A percentile compares a stretch with the other conserved stretches of the same genome.
phyloP scores from a whole-genome alignment of 2,888 invertebrate genomes.

The Chrysolina americana region DNA sequence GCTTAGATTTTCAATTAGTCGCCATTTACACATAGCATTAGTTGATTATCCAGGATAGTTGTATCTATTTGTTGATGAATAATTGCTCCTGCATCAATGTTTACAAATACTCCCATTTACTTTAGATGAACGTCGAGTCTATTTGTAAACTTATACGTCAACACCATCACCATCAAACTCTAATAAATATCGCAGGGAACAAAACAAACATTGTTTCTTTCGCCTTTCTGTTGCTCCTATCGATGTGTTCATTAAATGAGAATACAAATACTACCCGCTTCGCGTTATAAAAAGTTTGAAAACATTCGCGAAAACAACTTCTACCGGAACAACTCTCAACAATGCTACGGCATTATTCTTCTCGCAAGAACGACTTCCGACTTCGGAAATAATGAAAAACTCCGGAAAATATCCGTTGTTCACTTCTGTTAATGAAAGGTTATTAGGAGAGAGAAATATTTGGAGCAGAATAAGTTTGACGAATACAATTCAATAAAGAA shows the following conservation, averaged over 20 bases:
- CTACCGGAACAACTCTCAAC: slow-evolving; percentile 21
- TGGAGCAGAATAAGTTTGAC: not conserved
- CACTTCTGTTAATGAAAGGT: slow-evolving; percentile 11
- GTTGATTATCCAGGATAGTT: too few relatives aligned
- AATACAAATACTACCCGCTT: slow-evolving; percentile 12
- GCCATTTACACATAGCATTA: too few relatives aligned
- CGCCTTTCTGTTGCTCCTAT: not conserved
- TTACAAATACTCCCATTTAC: not conserved
- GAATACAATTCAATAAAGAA: not conserved
- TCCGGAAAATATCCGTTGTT: slow-evolving; percentile 9
- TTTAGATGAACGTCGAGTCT: not conserved
- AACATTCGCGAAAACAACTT: slow-evolving; percentile 20
- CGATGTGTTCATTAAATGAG: slow-evolving; percentile 22
- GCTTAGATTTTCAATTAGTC: too few relatives aligned
- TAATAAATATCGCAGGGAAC: not conserved
- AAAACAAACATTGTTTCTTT: slow-evolving; percentile 14
- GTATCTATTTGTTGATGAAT: too few relatives aligned
- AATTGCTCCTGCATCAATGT: too few relatives aligned
- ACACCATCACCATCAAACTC: not conserved
- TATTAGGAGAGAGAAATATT: slow-evolving; percentile 12
- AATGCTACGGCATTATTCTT: slow-evolving; percentile 19
- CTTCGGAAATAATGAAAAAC: slow-evolving; percentile 15
- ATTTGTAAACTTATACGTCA: not conserved
- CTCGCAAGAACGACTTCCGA: slow-evolving; percentile 9
- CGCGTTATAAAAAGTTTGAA: slow-evolving; percentile 11